Evolutionary conservation across 1,140 invertebrate species (phyloP).

Genomic region (Meteorus sp.): DNA sequence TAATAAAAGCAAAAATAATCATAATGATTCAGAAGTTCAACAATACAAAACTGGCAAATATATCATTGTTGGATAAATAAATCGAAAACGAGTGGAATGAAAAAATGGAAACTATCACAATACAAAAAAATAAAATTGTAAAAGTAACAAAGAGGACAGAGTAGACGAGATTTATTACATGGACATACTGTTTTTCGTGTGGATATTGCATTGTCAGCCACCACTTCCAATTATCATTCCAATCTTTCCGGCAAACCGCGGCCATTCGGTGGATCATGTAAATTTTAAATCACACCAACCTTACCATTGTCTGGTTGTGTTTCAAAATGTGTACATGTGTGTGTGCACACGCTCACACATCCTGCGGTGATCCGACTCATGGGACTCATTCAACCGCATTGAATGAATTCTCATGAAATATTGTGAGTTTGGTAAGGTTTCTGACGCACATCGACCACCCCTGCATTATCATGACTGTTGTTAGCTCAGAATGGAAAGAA

Average conservation of each 20-base stretch:
- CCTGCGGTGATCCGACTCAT: constrained; percentile 17
- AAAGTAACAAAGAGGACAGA: neutral
- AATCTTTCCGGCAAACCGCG: constrained; percentile 25
- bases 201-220: constrained; percentile 19
- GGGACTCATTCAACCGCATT: constrained; percentile 13
- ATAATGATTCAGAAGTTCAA: too few relatives aligned
- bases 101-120: neutral
- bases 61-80: too few relatives aligned
- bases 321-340: too few relatives aligned
- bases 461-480: too few relatives aligned
- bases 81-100: too few relatives aligned
- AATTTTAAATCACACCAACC: constrained; percentile 24
- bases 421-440: neutral
- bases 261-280: constrained; percentile 26
- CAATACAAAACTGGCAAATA: too few relatives aligned
- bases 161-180: neutral
- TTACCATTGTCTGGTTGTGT: too few relatives aligned
- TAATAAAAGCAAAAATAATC: too few relatives aligned
- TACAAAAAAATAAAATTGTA: neutral
- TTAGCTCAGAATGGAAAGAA: too few relatives aligned
- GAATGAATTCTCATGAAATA: constrained; percentile 4
- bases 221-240: constrained; percentile 28
- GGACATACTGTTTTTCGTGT: neutral
- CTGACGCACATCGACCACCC: too few relatives aligned
- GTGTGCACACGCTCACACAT: neutral